Conservation (phyloP, 2,113 vertebrate species). For the Athene cunicularia region DNA sequence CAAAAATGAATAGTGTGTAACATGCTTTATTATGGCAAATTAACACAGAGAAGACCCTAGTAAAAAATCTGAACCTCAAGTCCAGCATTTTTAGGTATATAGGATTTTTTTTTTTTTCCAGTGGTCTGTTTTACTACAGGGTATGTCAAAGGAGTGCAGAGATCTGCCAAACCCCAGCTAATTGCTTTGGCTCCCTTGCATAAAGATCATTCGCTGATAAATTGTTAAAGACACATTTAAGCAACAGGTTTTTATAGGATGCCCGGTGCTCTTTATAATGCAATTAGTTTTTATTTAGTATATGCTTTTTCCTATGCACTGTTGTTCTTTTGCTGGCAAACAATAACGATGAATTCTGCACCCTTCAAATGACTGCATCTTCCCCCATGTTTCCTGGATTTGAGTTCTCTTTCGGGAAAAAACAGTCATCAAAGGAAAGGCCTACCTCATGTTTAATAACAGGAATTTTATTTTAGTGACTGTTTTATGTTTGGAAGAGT, state of each 20-base stretch:
- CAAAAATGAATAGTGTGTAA: not conserved
- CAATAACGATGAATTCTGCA: not conserved
- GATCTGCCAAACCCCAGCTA: not conserved
- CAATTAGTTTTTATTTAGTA: constrained; percentile 15
- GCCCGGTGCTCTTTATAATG: constrained; percentile 11
- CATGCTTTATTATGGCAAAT: not conserved
- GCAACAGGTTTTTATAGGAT: constrained; percentile 43
- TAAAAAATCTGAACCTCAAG: not conserved
- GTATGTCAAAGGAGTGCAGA: not conserved
- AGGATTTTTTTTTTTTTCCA: not conserved
- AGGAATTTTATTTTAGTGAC: not conserved
- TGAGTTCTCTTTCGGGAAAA: not conserved
- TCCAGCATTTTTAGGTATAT: not conserved
- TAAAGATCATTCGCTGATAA: constrained; percentile 44
- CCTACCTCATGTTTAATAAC: not conserved
- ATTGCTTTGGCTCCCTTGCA: constrained; percentile 35
- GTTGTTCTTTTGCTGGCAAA: not conserved
- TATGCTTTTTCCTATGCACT: not conserved
- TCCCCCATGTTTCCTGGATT: not conserved
- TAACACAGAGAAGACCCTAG: not conserved
- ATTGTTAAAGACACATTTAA: constrained; percentile 17
- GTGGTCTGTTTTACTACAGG: not conserved
- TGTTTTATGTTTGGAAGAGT: not conserved
- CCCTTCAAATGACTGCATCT: not conserved
- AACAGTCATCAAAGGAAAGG: not conserved